phyloP scores from a whole-genome alignment of 2,888 invertebrate species.

The Dicycla oo region DNA sequence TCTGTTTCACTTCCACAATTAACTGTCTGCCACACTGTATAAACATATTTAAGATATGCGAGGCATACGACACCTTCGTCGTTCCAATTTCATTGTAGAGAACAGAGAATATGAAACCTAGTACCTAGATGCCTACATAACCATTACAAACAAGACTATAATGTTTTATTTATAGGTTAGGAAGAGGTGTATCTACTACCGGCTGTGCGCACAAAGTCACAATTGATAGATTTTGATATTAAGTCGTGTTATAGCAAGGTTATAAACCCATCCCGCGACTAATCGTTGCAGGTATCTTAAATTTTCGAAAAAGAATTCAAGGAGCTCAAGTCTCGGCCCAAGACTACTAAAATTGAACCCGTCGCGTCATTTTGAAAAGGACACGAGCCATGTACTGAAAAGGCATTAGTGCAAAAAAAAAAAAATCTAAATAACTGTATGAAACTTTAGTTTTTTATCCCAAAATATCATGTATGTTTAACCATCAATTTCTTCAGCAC shows the following conservation, averaged over 20 bases:
- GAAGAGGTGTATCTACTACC: neutral
- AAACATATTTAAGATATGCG: conserved; percentile 42
- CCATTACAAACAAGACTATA: neutral
- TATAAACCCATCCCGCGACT: neutral
- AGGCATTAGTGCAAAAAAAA: too few relatives aligned
- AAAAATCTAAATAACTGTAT: too few relatives aligned
- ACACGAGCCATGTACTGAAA: too few relatives aligned
- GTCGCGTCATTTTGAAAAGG: too few relatives aligned
- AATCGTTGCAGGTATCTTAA: neutral
- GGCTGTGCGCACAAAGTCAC: neutral
- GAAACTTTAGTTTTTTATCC: too few relatives aligned
- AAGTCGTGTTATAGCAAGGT: conserved; percentile 3
- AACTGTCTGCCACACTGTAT: conserved; percentile 52
- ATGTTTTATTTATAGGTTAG: conserved; percentile 8
- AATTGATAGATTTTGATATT: conserved; percentile 14
- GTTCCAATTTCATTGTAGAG: conserved; percentile 42
- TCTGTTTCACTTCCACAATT: conserved; percentile 83
- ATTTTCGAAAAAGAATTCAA: neutral
- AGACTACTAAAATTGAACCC: too few relatives aligned
- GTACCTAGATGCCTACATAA: conserved; percentile 2
- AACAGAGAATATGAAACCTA: conserved; percentile 47
- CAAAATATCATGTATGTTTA: too few relatives aligned
- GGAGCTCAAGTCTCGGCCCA: neutral
- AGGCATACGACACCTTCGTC: conserved; percentile 49
- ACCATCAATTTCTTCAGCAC: too few relatives aligned